Evolutionary conservation across 2,888 invertebrate genomes (phyloP), one percentile per base, ranked within the genome.

Genomic region (Elysia crispata): DNA sequence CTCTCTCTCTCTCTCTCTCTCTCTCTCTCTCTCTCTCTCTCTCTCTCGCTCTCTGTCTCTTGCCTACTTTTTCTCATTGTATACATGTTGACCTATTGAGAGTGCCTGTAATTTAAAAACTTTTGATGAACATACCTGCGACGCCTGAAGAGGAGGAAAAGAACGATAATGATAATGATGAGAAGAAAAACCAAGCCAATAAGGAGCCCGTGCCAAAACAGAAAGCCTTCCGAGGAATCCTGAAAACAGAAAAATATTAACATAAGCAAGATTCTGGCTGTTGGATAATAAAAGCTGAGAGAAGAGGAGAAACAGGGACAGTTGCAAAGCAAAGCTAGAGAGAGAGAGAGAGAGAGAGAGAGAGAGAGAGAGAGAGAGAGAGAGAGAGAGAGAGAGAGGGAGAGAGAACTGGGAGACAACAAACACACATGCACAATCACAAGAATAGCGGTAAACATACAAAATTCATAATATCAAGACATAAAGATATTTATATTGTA

Each of bases 351-450:
- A 60, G 60, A 60, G 60, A 75, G 60, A 60, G 75, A 74, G 74
- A 54, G 74, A 74, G 74, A 74, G 74, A 74, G 74, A 74, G 74
- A 74, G 74, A 74, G 74, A 74, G 74, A 74, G 60, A 60, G 74
- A 74, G 57, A 54, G 79, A 78, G 41, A 50, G 50, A 64, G 64
- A 64, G 64, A n/a, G 64, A 64, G 64, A 64, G 64, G 23, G 64
- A 23, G 64, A 64, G 64, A 23, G 64, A 23, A 11, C 18, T 6
- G 8, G 66, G 30, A 28, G 5, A 28, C 6, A 30, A 30, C 6
- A 66, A 23, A 60, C n/a, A 25, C 3, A 8, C 3, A 8, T n/a
- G 60, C 6, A 8, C 3, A 60, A 5, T 5, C n/a, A 25, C 6
- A n/a, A 3, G 11, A 41, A n/a, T n/a, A n/a, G n/a, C n/a, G 41